Conservation (phyloP, 2,797 vertebrate genomes). For the Sebastes paucispinis region DNA sequence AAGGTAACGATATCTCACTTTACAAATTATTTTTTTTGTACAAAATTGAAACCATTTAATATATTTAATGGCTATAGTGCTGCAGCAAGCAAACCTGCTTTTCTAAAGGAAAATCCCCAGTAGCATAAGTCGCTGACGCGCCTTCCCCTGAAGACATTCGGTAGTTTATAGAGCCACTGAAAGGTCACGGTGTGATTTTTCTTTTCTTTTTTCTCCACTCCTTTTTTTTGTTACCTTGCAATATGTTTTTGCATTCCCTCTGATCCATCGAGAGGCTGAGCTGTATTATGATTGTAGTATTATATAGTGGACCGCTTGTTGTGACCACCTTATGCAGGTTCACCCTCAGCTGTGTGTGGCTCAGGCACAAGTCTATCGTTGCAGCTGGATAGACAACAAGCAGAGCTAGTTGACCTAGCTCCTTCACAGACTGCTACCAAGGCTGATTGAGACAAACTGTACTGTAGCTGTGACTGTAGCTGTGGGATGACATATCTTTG, state of each 20-base stretch:
- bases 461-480: too few species aligned
- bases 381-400: background rate
- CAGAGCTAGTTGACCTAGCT: background rate
- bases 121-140: background rate
- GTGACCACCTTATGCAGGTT: background rate
- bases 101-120: background rate
- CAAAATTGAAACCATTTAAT: conserved; percentile 16
- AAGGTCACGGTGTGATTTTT: background rate
- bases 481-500: too few species aligned
- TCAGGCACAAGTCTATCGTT: background rate
- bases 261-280: background rate
- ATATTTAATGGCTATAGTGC: background rate
- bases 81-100: conserved; percentile 30
- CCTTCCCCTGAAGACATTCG: background rate
- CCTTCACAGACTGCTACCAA: background rate
- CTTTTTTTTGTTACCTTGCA: background rate
- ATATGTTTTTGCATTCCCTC: background rate
- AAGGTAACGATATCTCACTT: conserved; percentile 34
- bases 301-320: background rate
- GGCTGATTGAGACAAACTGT: too few species aligned
- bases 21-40: conserved; percentile 35
- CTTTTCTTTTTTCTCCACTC: too few species aligned
- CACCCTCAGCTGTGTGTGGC: background rate
- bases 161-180: background rate
- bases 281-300: background rate